These are phyloP conservation scores for Mythimna impura DNA, from an alignment of 2,888 invertebrate genomes.

Conservation along the genomic window DNA sequence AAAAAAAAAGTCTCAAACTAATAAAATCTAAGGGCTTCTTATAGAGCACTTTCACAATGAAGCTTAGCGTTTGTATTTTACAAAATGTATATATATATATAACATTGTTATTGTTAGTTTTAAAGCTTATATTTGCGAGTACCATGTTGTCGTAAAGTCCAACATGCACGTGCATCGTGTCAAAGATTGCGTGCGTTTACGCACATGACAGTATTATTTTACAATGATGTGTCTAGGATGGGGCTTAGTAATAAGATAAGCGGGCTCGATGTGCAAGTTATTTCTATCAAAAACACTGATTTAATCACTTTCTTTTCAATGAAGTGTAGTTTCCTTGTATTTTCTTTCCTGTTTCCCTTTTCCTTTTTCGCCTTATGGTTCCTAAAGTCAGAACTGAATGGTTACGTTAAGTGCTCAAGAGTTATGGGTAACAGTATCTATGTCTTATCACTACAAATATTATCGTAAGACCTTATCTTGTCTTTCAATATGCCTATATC, in stretches of 20 bases:
- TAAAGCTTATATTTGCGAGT: conserved; percentile 28
- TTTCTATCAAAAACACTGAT: not conserved
- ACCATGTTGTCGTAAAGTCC: conserved; percentile 25
- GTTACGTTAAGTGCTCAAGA: not conserved
- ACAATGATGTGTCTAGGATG: conserved; percentile 53
- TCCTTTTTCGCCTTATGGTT: not conserved
- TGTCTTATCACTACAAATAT: not conserved
- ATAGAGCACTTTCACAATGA: not conserved
- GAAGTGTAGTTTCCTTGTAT: not conserved
- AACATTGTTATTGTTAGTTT: not conserved
- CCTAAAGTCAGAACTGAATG: not conserved
- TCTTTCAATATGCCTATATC: not conserved
- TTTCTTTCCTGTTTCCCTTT: not conserved
- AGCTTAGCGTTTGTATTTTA: not conserved
- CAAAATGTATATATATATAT: not conserved
- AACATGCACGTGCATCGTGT: conserved; percentile 51
- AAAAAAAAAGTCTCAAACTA: not conserved
- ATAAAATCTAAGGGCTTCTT: not conserved
- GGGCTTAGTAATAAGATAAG: conserved; percentile 56
- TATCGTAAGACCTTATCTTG: conserved; percentile 15
- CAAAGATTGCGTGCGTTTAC: conserved; percentile 66
- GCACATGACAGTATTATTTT: conserved; percentile 64
- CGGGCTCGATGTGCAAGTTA: conserved; percentile 32
- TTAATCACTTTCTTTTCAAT: not conserved
- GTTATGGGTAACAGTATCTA: not conserved